These are phyloP conservation scores for Protomyctophum bolini DNA, from an alignment of 2,113 vertebrate genomes.

Conservation along the genomic window DNA sequence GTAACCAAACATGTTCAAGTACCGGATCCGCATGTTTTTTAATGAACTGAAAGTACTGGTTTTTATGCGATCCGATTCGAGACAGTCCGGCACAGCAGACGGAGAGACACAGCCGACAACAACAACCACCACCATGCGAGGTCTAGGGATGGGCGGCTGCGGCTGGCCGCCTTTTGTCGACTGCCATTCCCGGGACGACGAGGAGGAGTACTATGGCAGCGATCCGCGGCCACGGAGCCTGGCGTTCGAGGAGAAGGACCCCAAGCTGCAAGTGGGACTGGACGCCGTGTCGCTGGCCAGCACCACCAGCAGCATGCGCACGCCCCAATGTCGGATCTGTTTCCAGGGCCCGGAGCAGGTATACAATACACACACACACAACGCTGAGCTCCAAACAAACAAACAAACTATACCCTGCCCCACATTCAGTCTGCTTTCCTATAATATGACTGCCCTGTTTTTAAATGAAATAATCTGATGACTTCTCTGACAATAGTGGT, in stretches of 20 bases:
- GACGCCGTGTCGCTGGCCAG: constrained; percentile 89
- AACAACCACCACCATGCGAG: constrained; percentile 81
- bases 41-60: constrained; percentile 96
- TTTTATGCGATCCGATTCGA: constrained; percentile 89
- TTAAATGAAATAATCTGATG: too few species aligned
- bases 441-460: too few species aligned
- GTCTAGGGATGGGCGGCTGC: constrained; percentile 87
- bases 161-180: constrained; percentile 86
- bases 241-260: constrained; percentile 85
- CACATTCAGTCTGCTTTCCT: constrained; percentile 1
- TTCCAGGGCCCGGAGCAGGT: constrained; percentile 95
- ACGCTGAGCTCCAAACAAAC: not conserved
- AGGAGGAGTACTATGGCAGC: constrained; percentile 88
- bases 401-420: too few species aligned
- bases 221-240: constrained; percentile 83
- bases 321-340: constrained; percentile 92
- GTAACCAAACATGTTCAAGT: constrained; percentile 91
- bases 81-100: constrained; percentile 86
- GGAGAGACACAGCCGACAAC: constrained; percentile 73
- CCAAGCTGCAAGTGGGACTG: constrained; percentile 84
- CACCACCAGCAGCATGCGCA: constrained; percentile 87
- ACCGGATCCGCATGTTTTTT: constrained; percentile 96
- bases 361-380: constrained; percentile 40
- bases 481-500: too few species aligned
- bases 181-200: constrained; percentile 83